Conservation (phyloP, 2,113 vertebrate species). For the Peromyscus polionotus region DNA sequence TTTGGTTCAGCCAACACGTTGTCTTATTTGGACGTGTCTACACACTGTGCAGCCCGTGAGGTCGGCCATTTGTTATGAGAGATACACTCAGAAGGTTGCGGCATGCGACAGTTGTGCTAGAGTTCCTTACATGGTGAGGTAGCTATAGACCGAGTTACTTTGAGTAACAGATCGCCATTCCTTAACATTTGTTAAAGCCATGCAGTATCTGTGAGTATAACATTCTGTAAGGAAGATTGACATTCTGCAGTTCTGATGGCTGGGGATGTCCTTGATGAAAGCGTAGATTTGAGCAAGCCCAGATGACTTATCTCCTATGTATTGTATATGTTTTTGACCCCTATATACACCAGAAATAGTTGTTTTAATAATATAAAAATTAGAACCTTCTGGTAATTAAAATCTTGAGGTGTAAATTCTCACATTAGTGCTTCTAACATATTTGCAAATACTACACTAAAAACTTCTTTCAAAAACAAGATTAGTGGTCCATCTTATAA, state of each 20-base stretch:
- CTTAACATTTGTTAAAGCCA: not conserved
- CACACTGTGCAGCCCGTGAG: too few species aligned
- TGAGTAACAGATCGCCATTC: not conserved
- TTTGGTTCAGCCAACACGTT: not conserved
- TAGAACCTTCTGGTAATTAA: not conserved
- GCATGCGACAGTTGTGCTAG: not conserved
- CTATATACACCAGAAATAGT: not conserved
- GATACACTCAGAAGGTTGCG: not conserved
- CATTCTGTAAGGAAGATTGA: not conserved
- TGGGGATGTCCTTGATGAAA: not conserved
- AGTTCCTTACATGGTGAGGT: not conserved
- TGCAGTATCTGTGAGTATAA: not conserved
- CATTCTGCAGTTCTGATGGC: not conserved
- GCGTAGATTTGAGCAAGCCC: not conserved
- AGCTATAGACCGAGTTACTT: not conserved
- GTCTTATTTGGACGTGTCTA: not conserved
- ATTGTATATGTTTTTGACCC: not conserved
- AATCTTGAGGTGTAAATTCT: not conserved
- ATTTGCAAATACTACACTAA: slow-evolving; percentile 36
- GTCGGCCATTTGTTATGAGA: too few species aligned
- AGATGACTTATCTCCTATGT: not conserved
- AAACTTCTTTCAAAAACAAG: not conserved
- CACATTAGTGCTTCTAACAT: not conserved
- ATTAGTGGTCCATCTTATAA: not conserved
- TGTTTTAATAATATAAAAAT: slow-evolving; percentile 18